Base-by-base conservation (phyloP, 2,888 invertebrate genomes). In the Dicyrtomina minuta region DNA sequence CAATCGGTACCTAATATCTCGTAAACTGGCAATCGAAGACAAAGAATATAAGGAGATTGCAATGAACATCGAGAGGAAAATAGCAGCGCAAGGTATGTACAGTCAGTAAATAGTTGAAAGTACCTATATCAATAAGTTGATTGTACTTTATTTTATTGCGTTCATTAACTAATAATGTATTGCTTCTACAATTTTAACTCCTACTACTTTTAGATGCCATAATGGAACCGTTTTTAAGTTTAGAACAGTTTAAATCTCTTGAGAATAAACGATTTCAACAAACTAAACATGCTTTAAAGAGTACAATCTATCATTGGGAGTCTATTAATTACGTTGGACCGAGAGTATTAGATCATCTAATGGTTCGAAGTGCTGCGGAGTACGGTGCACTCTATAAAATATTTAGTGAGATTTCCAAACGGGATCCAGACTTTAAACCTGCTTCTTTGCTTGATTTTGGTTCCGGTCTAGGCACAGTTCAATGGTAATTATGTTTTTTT, bases 361-460 rank as follows among this genome's bases (percentile, higher is more conserved):
- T 90, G 73, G 84, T 84, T 0, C 84, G 93, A 80, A 85, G 89
- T 44, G 86, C 90, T 0, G 85, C 87, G 0, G 92, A 96, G 76
- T 95, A 91, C 83, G 88, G 90, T 0, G 86, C 88, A 2, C 80
- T 93, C 44, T 79, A 84, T 44, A 87, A 86, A 79, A 87, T 94
- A 61, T 86, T 96, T 49, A 84, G 86, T 53, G 94, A 95, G 84
- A 89, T 96, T 66, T 83, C 83, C 61, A 80, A 80, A 46, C 84
- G 88, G 65, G 85, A 89, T 80, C 84, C 85, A 0, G 81, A 86
- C 20, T 96, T 91, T 80, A 84, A 84, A 70, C 96, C 96, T 0
- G 83, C 85, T 70, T 87, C 88, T 71, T 86, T 93, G 75, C 90
- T 96, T 77, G 96, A 97, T 83, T 94, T 92, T 82, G 97, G 96